Percentiles rank a stretch among this genome's conserved stretches.
These are phyloP conservation scores for Rhagium mordax DNA, from an alignment of 2,888 invertebrate genomes.

Conservation along the genomic window DNA sequence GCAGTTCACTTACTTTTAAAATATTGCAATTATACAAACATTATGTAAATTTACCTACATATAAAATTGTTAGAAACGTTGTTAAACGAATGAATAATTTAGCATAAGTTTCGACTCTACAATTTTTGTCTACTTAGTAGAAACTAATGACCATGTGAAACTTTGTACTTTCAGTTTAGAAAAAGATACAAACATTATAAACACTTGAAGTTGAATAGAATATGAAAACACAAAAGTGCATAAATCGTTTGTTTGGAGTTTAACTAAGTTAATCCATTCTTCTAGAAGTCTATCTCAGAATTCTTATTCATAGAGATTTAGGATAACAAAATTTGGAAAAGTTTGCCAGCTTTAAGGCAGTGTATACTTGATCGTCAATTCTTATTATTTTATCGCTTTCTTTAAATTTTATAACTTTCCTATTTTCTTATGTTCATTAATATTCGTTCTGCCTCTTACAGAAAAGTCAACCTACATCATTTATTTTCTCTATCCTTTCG, in stretches of 20 bases:
- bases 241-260: conserved; percentile 17
- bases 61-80: too few relatives aligned
- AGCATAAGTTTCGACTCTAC: too few relatives aligned
- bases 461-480: conserved; percentile 37
- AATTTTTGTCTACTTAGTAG: too few relatives aligned
- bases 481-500: conserved; percentile 33
- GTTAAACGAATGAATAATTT: too few relatives aligned
- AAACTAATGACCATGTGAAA: too few relatives aligned
- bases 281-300: conserved; percentile 6
- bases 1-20: too few relatives aligned
- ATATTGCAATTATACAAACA: too few relatives aligned
- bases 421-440: conserved; percentile 35
- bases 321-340: conserved; percentile 20
- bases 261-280: conserved; percentile 8
- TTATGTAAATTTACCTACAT: too few relatives aligned
- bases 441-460: conserved; percentile 39
- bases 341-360: conserved; percentile 10
- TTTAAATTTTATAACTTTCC: conserved; percentile 31
- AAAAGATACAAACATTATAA: not conserved
- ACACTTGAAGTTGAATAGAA: not conserved
- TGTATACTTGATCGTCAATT: conserved; percentile 17
- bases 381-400: conserved; percentile 31
- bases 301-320: conserved; percentile 6
- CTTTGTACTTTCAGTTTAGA: not conserved
- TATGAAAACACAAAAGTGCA: conserved; percentile 12